These are phyloP conservation scores for Heliocidaris tuberculata DNA, from an alignment of 35 echinoderm and acorn worm genomes.

Conservation along the genomic window DNA sequence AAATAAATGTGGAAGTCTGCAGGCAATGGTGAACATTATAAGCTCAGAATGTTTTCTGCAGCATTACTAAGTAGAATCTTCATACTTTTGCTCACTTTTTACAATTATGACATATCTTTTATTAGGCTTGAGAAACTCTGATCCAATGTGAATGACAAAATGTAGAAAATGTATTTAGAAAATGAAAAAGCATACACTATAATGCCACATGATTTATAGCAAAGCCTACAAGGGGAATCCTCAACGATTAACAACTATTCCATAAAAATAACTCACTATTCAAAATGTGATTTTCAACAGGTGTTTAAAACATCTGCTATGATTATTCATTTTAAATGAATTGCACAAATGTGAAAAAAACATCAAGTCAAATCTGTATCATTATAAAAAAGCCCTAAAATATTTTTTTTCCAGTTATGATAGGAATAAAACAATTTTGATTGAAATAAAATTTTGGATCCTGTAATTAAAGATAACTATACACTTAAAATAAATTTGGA, in stretches of 20 bases:
- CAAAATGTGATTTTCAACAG: too few species aligned
- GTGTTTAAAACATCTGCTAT: too few species aligned
- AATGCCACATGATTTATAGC: not conserved
- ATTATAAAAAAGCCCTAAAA: not conserved
- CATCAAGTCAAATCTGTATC: not conserved
- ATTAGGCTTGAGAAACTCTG: not conserved
- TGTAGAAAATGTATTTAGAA: not conserved
- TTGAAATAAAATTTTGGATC: too few species aligned
- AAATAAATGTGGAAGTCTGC: too few species aligned
- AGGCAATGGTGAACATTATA: not conserved
- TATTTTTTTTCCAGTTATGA: not conserved
- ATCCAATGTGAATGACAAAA: not conserved
- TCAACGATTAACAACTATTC: not conserved
- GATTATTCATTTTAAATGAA: not conserved
- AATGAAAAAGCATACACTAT: not conserved
- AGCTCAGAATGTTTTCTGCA: not conserved
- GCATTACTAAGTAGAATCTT: not conserved
- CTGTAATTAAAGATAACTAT: too few species aligned
- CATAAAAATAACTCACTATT: too few species aligned
- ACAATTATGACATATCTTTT: not conserved
- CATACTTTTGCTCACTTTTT: not conserved
- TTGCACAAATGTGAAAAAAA: not conserved
- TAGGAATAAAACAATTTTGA: too few species aligned
- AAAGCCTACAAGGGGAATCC: not conserved
- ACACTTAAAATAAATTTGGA: not conserved